Conservation (phyloP, 2,888 invertebrate species). For the Drosophila birchii region DNA sequence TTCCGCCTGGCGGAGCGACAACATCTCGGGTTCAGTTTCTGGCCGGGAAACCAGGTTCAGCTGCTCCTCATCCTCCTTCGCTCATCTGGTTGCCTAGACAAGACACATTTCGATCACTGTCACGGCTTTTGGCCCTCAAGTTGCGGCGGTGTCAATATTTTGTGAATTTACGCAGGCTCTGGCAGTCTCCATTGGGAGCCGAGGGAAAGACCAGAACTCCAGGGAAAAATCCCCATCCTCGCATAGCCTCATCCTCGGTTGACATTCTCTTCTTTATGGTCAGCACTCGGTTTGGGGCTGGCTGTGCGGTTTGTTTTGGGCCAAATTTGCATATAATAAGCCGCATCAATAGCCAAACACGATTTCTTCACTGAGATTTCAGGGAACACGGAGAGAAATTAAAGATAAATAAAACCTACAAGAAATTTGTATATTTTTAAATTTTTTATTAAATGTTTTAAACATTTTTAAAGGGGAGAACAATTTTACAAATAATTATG, state of each 20-base stretch:
- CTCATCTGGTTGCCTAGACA: conserved; percentile 45
- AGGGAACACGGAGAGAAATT: conserved; percentile 19
- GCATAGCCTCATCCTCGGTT: conserved; percentile 36
- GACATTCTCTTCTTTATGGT: conserved; percentile 82
- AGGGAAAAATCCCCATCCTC: background rate
- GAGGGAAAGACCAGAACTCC: conserved; percentile 26
- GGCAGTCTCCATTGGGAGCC: conserved; percentile 4
- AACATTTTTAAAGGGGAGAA: background rate
- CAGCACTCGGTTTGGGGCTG: conserved; percentile 62
- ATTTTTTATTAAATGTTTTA: background rate
- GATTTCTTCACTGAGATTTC: conserved; percentile 76
- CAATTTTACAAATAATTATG: background rate
- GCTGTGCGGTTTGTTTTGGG: conserved; percentile 62
- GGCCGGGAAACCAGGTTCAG: conserved; percentile 26
- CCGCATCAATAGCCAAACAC: conserved; percentile 83
- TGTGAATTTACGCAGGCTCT: conserved; percentile 82
- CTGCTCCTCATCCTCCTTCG: conserved; percentile 2
- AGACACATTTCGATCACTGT: conserved; percentile 84
- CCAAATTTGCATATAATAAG: conserved; percentile 85
- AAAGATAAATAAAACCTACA: background rate
- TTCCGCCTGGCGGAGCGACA: conserved; percentile 9
- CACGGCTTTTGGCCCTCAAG: conserved; percentile 64
- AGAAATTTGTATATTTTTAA: background rate
- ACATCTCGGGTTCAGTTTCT: conserved; percentile 35
- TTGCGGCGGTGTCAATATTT: conserved; percentile 82